A percentile compares a stretch with the other conserved stretches of the same genome.
Conservation (phyloP, 2,888 invertebrate species). For the Dynastes tityus region DNA sequence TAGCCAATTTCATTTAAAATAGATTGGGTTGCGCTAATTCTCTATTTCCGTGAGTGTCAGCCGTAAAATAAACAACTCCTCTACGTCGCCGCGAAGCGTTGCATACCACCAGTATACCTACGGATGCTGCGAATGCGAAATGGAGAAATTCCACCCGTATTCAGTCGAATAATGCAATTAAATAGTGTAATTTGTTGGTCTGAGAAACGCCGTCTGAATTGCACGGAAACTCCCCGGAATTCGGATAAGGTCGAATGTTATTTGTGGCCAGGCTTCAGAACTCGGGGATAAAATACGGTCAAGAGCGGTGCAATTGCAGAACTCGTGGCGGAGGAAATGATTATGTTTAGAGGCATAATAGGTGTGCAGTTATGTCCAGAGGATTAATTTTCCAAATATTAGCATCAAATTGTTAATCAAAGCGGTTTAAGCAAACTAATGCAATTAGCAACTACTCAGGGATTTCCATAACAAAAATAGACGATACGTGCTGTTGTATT, state of each 20-base stretch:
- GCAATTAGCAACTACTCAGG: no score
- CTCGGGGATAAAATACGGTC: conserved; percentile 5
- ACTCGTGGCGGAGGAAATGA: background rate
- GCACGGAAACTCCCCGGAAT: background rate
- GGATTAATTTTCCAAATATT: no score
- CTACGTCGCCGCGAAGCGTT: background rate
- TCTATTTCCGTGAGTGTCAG: background rate
- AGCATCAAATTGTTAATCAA: no score
- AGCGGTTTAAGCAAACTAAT: no score
- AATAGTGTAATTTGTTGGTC: conserved; percentile 33
- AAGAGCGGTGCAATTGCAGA: background rate
- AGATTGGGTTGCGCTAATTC: conserved; percentile 20
- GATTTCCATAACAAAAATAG: no score
- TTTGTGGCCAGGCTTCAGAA: conserved; percentile 11
- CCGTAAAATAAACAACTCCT: conserved; percentile 24
- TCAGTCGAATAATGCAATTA: conserved; percentile 41
- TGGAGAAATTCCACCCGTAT: background rate
- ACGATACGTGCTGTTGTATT: no score
- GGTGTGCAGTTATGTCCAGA: no score
- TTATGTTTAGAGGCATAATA: background rate
- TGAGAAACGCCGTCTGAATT: background rate
- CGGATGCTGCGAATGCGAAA: background rate
- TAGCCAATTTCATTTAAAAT: conserved; percentile 26
- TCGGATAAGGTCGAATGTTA: background rate
- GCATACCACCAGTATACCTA: background rate